Conservation (phyloP, 2,888 invertebrate species). For the Trachelus tabidus region DNA sequence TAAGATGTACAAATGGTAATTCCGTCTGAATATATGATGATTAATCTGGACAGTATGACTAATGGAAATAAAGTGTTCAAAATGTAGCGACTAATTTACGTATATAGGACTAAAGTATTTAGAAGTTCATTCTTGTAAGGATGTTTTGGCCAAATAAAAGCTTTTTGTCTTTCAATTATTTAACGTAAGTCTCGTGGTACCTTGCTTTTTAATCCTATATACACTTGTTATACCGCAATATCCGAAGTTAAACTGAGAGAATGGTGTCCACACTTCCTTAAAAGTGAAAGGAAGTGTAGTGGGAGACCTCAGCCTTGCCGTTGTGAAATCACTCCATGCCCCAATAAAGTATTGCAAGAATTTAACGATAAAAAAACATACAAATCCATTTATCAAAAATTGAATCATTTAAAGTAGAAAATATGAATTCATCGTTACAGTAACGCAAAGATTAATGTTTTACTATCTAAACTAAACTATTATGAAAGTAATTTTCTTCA, state of each 20-base stretch:
- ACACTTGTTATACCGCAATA: constrained; percentile 19
- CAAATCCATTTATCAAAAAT: neutral
- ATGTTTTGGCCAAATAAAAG: neutral
- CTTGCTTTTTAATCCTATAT: neutral
- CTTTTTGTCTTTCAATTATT: neutral
- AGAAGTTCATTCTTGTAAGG: neutral
- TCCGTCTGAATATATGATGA: neutral
- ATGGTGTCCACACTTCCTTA: constrained; percentile 31
- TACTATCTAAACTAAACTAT: neutral
- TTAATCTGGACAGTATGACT: neutral
- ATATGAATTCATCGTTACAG: neutral
- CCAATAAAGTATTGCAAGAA: neutral
- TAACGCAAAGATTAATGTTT: neutral
- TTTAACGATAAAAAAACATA: neutral
- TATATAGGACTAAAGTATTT: neutral
- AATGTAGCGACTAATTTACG: neutral
- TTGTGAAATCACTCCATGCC: neutral
- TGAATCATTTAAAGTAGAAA: neutral
- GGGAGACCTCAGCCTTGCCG: neutral
- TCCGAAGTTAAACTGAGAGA: constrained; percentile 20
- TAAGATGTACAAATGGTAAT: neutral
- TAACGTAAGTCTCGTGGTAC: neutral
- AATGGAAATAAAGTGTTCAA: neutral
- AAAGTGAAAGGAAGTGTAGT: constrained; percentile 39
- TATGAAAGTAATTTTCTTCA: neutral